These are phyloP conservation scores for Urophycis tenuis DNA, from an alignment of 2,797 vertebrate species.

Conservation along the genomic window DNA sequence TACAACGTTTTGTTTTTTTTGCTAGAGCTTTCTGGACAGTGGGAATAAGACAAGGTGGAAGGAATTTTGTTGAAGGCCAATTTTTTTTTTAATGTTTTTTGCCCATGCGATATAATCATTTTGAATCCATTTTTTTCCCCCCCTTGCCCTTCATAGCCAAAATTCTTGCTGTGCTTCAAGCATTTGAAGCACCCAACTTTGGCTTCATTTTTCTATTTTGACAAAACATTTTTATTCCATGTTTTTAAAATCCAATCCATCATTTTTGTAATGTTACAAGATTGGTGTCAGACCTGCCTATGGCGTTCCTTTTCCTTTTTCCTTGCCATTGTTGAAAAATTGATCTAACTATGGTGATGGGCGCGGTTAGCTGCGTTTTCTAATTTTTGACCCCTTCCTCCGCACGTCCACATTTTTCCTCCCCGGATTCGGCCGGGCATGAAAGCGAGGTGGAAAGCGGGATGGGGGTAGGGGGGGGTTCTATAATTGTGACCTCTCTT, in stretches of 20 bases:
- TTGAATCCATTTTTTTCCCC: constrained; percentile 67
- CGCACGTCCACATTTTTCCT: constrained; percentile 61
- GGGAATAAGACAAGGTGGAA: constrained; percentile 69
- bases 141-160: constrained; percentile 72
- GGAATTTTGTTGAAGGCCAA: constrained; percentile 69
- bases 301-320: constrained; percentile 78
- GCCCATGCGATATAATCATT: constrained; percentile 62
- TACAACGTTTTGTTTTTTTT: constrained; percentile 68
- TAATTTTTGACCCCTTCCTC: constrained; percentile 1
- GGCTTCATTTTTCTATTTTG: constrained; percentile 98
- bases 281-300: constrained; percentile 78
- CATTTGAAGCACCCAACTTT: constrained; percentile 83
- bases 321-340: constrained; percentile 83
- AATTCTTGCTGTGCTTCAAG: constrained; percentile 92
- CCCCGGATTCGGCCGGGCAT: constrained; percentile 68
- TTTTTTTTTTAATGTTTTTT: constrained; percentile 5
- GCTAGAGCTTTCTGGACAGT: constrained; percentile 62
- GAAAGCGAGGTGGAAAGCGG: constrained; percentile 19
- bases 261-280: constrained; percentile 91
- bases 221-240: constrained; percentile 95
- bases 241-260: constrained; percentile 88
- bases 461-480: constrained; percentile 40
- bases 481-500: constrained; percentile 84
- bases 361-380: constrained; percentile 70
- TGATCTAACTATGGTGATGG: constrained; percentile 75